These are phyloP conservation scores for Coboldia fuscipes DNA, from an alignment of 1,140 invertebrate species.

Conservation along the genomic window DNA sequence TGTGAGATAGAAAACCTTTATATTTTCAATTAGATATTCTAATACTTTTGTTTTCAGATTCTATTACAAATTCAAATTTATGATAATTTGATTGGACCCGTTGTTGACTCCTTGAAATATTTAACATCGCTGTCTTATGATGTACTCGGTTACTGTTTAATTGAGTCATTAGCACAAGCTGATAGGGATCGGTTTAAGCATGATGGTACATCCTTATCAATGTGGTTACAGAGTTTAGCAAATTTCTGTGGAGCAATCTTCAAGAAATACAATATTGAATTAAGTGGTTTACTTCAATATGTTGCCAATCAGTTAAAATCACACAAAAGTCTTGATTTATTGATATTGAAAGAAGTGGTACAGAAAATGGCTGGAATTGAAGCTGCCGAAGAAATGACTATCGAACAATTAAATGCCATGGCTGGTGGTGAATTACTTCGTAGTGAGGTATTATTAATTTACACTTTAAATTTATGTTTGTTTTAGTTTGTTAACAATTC, in stretches of 20 bases:
- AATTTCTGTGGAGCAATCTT: conserved; percentile 89
- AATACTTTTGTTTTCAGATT: conserved; percentile 25
- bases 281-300: conserved; percentile 88
- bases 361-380: conserved; percentile 99
- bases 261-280: conserved; percentile 93
- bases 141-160: conserved; percentile 84
- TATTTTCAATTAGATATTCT: conserved; percentile 1
- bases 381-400: conserved; percentile 87
- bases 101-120: conserved; percentile 96
- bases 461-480: conserved; percentile 10
- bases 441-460: conserved; percentile 46
- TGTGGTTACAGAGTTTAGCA: conserved; percentile 86
- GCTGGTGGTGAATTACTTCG: conserved; percentile 86
- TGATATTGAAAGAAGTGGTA: conserved; percentile 93
- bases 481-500: conserved; percentile 7
- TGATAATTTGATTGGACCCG: conserved; percentile 90
- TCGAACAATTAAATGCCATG: conserved; percentile 90
- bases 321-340: conserved; percentile 82
- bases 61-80: conserved; percentile 88
- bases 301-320: conserved; percentile 93
- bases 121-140: conserved; percentile 91
- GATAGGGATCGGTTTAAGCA: conserved; percentile 59
- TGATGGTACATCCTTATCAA: conserved; percentile 81
- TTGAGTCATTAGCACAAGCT: conserved; percentile 70
- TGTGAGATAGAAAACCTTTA: conserved; percentile 24